These are phyloP conservation scores for Hemibagrus guttatus DNA, from an alignment of 2,797 vertebrate species.

Conservation along the genomic window DNA sequence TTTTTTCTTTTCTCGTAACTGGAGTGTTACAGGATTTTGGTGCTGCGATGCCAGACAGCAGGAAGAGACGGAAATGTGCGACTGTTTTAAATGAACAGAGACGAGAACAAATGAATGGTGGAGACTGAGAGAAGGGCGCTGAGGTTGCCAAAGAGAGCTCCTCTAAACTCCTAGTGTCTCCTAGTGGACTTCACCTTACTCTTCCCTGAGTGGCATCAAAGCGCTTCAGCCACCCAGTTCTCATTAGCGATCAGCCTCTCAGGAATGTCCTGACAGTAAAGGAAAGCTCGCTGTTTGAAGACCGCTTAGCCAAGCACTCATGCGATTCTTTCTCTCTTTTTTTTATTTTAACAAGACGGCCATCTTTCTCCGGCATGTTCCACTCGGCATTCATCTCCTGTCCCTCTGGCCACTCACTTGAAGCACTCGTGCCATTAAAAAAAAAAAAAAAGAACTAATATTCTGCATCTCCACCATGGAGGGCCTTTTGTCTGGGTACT, in stretches of 20 bases:
- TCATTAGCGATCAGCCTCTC: constrained; percentile 44
- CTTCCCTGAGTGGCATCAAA: constrained; percentile 58
- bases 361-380: constrained; percentile 40
- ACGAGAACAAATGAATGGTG: constrained; percentile 33
- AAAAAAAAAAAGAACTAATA: constrained; percentile 19
- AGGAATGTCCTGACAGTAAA: constrained; percentile 60
- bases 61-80: constrained; percentile 26
- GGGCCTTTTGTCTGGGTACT: constrained; percentile 29
- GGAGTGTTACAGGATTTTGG: background rate
- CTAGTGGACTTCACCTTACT: constrained; percentile 53
- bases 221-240: constrained; percentile 35
- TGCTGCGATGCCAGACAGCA: constrained; percentile 34
- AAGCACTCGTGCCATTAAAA: constrained; percentile 36
- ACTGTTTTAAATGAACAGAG: constrained; percentile 12
- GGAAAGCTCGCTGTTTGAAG: constrained; percentile 56
- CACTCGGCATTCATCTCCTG: constrained; percentile 45
- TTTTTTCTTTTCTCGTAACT: background rate
- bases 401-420: constrained; percentile 37
- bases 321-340: constrained; percentile 28
- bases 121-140: constrained; percentile 34
- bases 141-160: constrained; percentile 12
- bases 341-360: constrained; percentile 10
- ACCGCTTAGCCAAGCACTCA: constrained; percentile 55
- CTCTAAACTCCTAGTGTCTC: constrained; percentile 37
- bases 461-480: constrained; percentile 30